A percentile compares a stretch with the other conserved stretches of the same genome.
Conservation (phyloP, 1,140 invertebrate genomes). For the Micrasema longulum region DNA sequence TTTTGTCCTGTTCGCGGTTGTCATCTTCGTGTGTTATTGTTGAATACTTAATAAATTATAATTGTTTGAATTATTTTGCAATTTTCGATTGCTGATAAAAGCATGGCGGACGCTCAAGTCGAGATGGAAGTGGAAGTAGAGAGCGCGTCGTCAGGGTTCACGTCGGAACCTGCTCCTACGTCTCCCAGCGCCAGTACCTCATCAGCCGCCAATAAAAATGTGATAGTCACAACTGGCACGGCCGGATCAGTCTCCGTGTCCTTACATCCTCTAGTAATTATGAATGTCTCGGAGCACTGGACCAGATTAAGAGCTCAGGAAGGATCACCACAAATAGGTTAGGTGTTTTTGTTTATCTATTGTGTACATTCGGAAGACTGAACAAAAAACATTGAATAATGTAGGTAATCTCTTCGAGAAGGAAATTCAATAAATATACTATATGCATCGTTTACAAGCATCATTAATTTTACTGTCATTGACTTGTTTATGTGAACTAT, state of each 20-base stretch:
- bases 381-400: too few relatives aligned
- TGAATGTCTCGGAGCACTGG: constrained; percentile 99
- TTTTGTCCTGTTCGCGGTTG: not conserved
- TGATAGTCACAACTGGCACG: constrained; percentile 65
- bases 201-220: constrained; percentile 59
- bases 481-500: too few relatives aligned
- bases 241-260: constrained; percentile 88
- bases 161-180: constrained; percentile 61
- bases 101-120: constrained; percentile 41
- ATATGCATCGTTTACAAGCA: too few relatives aligned
- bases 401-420: too few relatives aligned
- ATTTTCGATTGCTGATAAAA: too few relatives aligned
- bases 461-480: too few relatives aligned
- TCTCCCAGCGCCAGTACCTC: constrained; percentile 48
- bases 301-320: constrained; percentile 93
- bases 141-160: constrained; percentile 47
- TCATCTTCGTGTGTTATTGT: not conserved
- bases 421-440: too few relatives aligned
- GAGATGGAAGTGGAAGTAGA: constrained; percentile 47
- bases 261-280: constrained; percentile 96
- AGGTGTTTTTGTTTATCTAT: too few relatives aligned
- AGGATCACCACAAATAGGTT: constrained; percentile 83
- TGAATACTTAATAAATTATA: not conserved
- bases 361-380: too few relatives aligned
- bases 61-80: not conserved